Conservation (phyloP, 2,888 invertebrate genomes). For the Chloroclysta siterata region DNA sequence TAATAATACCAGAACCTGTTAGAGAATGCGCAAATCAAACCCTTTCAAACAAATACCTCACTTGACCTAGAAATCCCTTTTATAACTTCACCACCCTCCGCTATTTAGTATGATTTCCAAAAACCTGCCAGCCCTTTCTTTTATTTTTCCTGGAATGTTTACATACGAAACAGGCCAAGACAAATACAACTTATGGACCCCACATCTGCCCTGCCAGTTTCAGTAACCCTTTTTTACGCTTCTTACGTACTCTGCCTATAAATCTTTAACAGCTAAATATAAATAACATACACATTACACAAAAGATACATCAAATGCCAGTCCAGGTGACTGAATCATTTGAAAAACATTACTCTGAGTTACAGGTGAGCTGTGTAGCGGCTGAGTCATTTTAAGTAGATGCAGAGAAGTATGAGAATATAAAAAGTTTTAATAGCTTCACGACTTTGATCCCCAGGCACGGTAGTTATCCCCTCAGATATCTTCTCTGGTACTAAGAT, state of each 20-base stretch:
- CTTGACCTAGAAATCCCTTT: too few species aligned
- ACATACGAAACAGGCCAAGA: background rate
- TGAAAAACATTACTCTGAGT: slow-evolving; percentile 22
- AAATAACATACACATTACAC: slow-evolving; percentile 26
- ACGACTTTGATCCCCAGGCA: too few species aligned
- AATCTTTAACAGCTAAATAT: slow-evolving; percentile 22
- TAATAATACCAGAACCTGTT: too few species aligned
- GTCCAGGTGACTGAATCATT: slow-evolving; percentile 34
- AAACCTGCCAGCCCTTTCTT: too few species aligned
- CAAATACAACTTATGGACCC: background rate
- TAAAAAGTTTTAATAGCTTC: too few species aligned
- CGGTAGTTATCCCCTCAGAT: too few species aligned
- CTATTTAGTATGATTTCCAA: too few species aligned
- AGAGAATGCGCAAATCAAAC: too few species aligned
- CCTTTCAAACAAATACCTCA: slow-evolving; percentile 7
- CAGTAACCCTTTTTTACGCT: slow-evolving; percentile 14
- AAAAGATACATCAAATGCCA: slow-evolving; percentile 30
- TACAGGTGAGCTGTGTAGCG: background rate
- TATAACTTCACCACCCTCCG: too few species aligned
- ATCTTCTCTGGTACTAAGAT: too few species aligned
- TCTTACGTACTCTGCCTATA: slow-evolving; percentile 5
- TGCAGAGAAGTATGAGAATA: too few species aligned
- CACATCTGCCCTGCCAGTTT: slow-evolving; percentile 5
- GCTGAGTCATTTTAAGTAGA: slow-evolving; percentile 3
- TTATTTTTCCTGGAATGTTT: too few species aligned